Evolutionary conservation across 2,797 vertebrate genomes (phyloP).

Genomic region (Halcyon leucocephala): DNA sequence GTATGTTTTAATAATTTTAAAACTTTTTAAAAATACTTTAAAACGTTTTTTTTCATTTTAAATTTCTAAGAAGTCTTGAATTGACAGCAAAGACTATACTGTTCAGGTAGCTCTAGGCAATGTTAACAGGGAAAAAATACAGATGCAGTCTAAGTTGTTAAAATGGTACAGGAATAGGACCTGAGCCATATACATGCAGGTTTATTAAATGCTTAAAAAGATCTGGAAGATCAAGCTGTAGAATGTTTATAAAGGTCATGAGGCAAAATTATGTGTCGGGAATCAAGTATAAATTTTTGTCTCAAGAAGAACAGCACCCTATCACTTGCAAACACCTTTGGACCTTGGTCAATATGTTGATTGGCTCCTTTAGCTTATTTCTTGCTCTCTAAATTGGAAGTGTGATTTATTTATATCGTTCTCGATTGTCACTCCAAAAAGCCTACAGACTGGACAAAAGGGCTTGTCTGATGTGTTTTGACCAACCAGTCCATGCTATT

Average conservation of each 20-base stretch:
- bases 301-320: neutral
- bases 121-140: neutral
- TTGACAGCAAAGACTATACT: neutral
- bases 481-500: neutral
- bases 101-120: neutral
- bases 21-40: neutral
- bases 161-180: neutral
- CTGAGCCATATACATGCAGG: neutral
- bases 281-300: neutral
- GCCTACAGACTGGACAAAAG: neutral
- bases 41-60: neutral
- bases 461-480: neutral
- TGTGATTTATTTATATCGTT: neutral
- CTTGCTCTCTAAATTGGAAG: neutral
- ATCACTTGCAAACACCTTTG: neutral
- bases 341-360: neutral
- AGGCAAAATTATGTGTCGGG: neutral
- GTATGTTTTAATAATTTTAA: neutral
- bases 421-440: neutral
- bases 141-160: neutral
- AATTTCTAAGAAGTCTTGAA: neutral
- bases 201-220: neutral
- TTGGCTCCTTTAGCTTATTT: neutral
- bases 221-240: neutral
- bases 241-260: neutral